Evolutionary conservation across 2,888 invertebrate species (phyloP).

Genomic region (Machimus rusticus): DNA sequence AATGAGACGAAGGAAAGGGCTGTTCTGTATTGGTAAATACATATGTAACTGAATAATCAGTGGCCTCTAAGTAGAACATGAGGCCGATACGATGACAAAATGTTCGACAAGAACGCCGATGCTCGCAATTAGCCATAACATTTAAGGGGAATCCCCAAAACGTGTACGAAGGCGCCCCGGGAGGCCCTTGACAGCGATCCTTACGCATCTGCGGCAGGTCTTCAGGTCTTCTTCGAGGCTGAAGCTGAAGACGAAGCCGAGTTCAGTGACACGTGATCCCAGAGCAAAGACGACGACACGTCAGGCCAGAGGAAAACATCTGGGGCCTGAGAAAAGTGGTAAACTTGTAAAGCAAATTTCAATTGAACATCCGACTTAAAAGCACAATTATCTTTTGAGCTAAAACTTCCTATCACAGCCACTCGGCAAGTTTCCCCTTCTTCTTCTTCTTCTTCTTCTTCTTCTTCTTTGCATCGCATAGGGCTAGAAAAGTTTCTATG

Average conservation of each 20-base stretch:
- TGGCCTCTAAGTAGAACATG: neutral
- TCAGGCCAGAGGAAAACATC: neutral
- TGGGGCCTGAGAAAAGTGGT: neutral
- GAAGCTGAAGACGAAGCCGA: neutral
- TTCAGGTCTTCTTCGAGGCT: neutral
- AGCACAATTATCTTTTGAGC: constrained; percentile 35
- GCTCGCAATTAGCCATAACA: neutral
- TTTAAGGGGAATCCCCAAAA: neutral
- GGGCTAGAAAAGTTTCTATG: constrained; percentile 31
- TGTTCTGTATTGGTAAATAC: neutral
- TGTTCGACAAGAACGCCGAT: neutral
- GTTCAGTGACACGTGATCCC: neutral
- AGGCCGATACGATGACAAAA: neutral
- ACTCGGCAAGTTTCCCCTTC: neutral
- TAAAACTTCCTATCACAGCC: constrained; percentile 14
- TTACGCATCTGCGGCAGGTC: neutral
- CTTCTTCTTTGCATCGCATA: neutral
- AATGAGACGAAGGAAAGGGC: neutral
- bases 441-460: too few species aligned
- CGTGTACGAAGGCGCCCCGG: neutral
- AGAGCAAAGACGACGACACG: neutral
- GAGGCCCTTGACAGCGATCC: neutral
- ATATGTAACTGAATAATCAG: neutral
- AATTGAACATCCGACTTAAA: constrained; percentile 36
- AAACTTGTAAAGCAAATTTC: constrained; percentile 21